Percentiles rank a stretch among this genome's conserved stretches.
These are phyloP conservation scores for Parus major DNA, from an alignment of 2,113 vertebrate species.

Conservation along the genomic window DNA sequence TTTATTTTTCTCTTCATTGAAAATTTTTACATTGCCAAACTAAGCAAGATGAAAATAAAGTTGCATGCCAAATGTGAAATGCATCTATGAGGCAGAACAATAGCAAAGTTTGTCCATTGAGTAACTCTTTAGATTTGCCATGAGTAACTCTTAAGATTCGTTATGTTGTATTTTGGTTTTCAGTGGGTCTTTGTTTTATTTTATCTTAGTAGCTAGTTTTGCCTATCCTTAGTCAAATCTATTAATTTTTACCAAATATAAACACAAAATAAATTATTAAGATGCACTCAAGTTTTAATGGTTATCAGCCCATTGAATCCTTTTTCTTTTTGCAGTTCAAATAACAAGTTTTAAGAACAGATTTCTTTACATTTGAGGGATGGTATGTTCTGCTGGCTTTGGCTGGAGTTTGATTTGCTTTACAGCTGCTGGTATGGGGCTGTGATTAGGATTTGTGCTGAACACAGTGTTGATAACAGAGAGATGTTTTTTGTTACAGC, in stretches of 20 bases:
- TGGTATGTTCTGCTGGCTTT: background rate
- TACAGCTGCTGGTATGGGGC: background rate
- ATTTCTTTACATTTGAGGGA: background rate
- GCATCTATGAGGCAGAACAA: background rate
- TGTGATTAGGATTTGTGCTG: background rate
- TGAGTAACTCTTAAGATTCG: background rate
- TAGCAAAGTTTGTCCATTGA: background rate
- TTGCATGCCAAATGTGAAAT: background rate
- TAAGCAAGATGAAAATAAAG: background rate
- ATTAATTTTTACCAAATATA: background rate
- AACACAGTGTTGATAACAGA: rapidly evolving
- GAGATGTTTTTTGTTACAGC: background rate
- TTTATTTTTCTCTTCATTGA: background rate
- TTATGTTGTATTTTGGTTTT: background rate
- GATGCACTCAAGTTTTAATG: background rate
- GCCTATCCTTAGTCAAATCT: background rate
- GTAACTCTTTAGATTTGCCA: background rate
- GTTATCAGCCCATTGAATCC: background rate
- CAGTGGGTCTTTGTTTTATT: background rate
- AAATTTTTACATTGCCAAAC: background rate
- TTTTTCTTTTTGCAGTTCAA: background rate
- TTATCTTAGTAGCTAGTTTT: background rate
- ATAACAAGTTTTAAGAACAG: background rate
- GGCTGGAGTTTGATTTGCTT: background rate
- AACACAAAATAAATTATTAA: background rate